Base-by-base conservation (phyloP, 2,113 vertebrate species). In the Pseudorectes ferrugineus region DNA sequence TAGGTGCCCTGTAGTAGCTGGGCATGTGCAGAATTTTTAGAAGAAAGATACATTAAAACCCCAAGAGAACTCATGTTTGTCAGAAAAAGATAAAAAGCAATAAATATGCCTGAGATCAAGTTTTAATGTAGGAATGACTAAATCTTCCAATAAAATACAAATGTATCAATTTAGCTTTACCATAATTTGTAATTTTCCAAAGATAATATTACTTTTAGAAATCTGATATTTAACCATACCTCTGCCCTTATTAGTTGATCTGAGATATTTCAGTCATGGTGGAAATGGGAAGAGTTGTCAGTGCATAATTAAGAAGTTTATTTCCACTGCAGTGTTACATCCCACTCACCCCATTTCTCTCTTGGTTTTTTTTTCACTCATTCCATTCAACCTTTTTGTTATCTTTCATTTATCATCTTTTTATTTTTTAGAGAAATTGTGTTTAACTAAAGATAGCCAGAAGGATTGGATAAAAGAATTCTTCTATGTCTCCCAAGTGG, bases 341-440 rank as follows among this genome's bases (percentile, higher is more conserved):
- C n/a, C 26, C 0, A 0, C 25, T 48, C 18, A 21, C 3, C 5
- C 13, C 5, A 12, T 6, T 33, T 35, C 16, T 57, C 5, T 68
- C 23, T 31, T 38, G 11, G 9, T 49, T 48, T 21, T 77, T 77
- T 84, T 70, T 46, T 40, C 36, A 49, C 14, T 52, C 11, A 54
- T 11, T 65, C 40, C 6, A 11, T 11, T 70, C 25, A 77, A 19
- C 1, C 6, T 77, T 76, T 65, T 38, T 9, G 24, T 73, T 73
- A n/a, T 52, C 11, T 7, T 8, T 59, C 8, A 42, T 85, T 77
- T 77, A 25, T 42, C 25, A 55, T 22, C 6, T 45, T 84, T 31
- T 67, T 62, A 15, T 25, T 40, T 71, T 80, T 35, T 40, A 43
- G 5, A 54, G 17, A 88, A 81, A 86, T 12, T 49, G 3, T 3